phyloP scores from a whole-genome alignment of 1,140 invertebrate genomes.

The Atta colombica region DNA sequence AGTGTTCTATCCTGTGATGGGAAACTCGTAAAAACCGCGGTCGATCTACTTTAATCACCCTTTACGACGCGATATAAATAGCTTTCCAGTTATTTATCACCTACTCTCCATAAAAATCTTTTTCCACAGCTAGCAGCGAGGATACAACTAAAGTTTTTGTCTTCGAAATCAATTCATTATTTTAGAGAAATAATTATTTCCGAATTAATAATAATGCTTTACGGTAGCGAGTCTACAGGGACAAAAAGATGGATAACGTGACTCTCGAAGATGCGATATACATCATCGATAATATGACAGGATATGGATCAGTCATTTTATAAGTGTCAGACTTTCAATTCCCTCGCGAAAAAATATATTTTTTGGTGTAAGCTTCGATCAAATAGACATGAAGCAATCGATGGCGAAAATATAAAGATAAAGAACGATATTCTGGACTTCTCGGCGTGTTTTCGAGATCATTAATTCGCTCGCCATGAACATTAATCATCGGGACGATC shows the following conservation, averaged over 20 bases:
- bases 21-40: conserved; percentile 42
- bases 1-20: conserved; percentile 31
- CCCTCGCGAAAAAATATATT: conserved; percentile 1
- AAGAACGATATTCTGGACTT: not conserved
- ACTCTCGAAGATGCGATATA: not conserved
- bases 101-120: conserved; percentile 38
- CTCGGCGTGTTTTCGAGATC: not conserved
- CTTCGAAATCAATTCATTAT: conserved; percentile 1
- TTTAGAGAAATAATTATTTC: conserved; percentile 1
- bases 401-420: not conserved
- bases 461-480: conserved; percentile 37
- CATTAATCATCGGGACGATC: conserved; percentile 33
- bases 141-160: not conserved
- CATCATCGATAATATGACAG: conserved; percentile 42
- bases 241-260: not conserved
- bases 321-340: conserved; percentile 31
- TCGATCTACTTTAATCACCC: conserved; percentile 65
- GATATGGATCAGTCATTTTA: conserved; percentile 10
- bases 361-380: not conserved
- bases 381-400: not conserved
- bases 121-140: not conserved
- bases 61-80: conserved; percentile 63
- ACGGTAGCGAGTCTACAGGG: not conserved
- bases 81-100: conserved; percentile 57
- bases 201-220: not conserved